Base-by-base conservation (phyloP, 2,888 invertebrate species). In the Xiphydria camelus region DNA sequence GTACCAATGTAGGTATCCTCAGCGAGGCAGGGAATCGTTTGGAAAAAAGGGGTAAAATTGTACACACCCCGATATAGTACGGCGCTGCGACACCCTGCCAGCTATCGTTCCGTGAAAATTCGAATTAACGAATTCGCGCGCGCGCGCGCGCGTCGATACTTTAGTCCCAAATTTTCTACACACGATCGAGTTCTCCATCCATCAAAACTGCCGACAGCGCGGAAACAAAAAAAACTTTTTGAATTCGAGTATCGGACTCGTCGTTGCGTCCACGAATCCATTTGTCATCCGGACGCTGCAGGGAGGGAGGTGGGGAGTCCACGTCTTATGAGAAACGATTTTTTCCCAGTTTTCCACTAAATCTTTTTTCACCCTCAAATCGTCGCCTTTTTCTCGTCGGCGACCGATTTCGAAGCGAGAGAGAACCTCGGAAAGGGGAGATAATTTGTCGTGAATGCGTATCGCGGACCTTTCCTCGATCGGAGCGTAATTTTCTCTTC, bases 141-240 rank as follows among this genome's bases (percentile, higher is more conserved):
- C 41, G 57, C 34, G 18, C 12, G 17, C 10, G 10, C 61, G 57
- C 12, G 29, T 12, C 14, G 9, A 19, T 35, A 42, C 29, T 29
- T 21, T 35, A 23, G 21, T 38, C 37, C 31, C 43, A 20, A 69
- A 67, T 68, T 73, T 73, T 73, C 71, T 62, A 73, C 70, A 69
- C 70, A 63, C 64, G 72, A 70, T 62, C 64, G 68, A 62, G 55
- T 61, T 62, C 55, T 60, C 57, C 66, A 73, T 74, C 70, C 55
- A 74, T 74, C 73, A 73, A 65, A 60, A 26, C 44, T 45, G 51
- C 47, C 49, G 51, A 52, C 53, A 42, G 43, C 34, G 48, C 47
- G 49, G 45, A 51, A 51, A 45, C 7, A 18, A 19, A 10, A 34
- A 39, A 29, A 26, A 21, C 22, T 5, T 22, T 14, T 21, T 9